Conservation (phyloP, 2,113 vertebrate species). For the Paramormyrops kingsleyae region DNA sequence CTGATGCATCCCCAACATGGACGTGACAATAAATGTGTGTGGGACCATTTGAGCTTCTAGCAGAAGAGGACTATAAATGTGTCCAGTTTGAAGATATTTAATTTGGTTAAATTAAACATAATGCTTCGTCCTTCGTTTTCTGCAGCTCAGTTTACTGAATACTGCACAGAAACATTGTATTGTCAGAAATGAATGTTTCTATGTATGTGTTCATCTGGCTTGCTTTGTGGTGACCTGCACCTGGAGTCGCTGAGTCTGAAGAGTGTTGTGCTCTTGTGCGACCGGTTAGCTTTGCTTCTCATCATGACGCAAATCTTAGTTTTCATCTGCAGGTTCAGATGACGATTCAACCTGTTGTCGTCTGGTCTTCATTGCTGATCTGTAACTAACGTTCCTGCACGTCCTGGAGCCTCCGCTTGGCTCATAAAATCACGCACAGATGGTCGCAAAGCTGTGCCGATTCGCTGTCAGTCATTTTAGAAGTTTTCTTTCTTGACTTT, state of each 20-base stretch:
- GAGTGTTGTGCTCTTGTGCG: background rate
- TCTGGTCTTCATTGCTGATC: background rate
- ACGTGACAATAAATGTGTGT: too few relatives aligned
- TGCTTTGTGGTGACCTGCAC: background rate
- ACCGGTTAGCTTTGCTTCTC: background rate
- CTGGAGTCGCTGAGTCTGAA: background rate
- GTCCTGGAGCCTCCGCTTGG: background rate
- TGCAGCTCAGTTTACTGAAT: background rate
- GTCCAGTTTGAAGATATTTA: too few relatives aligned
- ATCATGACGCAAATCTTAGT: background rate
- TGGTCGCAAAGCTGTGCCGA: background rate
- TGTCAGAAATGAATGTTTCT: background rate
- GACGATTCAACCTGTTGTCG: background rate
- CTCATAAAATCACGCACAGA: background rate
- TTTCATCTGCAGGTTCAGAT: background rate
- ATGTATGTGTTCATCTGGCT: background rate
- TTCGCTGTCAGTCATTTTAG: background rate
- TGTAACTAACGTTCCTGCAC: background rate
- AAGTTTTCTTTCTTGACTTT: background rate
- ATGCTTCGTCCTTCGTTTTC: too few relatives aligned
- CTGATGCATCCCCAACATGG: background rate
- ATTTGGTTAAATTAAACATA: too few relatives aligned
- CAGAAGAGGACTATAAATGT: too few relatives aligned
- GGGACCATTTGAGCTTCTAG: too few relatives aligned
- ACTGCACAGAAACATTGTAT: background rate